A percentile compares a stretch with the other conserved stretches of the same genome.
Evolutionary conservation across 1,140 invertebrate genomes (phyloP).

Genomic region (Cydia pomonella): DNA sequence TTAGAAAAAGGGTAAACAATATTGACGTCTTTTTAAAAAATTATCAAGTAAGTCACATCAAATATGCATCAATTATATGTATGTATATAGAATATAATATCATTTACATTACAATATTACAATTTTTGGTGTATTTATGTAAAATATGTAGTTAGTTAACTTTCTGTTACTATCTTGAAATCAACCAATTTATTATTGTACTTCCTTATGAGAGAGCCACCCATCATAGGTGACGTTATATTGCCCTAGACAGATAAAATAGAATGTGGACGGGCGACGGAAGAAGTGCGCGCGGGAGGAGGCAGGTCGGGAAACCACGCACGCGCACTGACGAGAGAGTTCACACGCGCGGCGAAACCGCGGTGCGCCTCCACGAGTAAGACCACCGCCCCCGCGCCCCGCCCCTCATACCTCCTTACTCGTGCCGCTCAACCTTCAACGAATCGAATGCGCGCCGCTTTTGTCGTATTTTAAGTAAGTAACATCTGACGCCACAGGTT

Average conservation of each 20-base stretch:
- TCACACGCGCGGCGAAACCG: slow-evolving; percentile 68
- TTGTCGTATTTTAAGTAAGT: slow-evolving; percentile 17
- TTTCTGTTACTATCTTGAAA: background rate
- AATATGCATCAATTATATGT: too few relatives aligned
- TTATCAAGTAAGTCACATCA: too few relatives aligned
- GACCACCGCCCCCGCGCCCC: slow-evolving; percentile 46
- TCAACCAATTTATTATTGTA: background rate
- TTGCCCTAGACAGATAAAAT: slow-evolving; percentile 65
- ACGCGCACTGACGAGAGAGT: slow-evolving; percentile 70
- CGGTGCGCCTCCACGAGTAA: slow-evolving; percentile 68
- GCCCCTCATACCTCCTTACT: slow-evolving; percentile 45
- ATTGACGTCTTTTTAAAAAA: too few relatives aligned
- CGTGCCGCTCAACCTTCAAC: slow-evolving; percentile 55
- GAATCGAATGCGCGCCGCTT: slow-evolving; percentile 56
- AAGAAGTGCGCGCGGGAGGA: slow-evolving; percentile 41
- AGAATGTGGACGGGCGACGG: slow-evolving; percentile 47
- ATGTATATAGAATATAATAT: too few relatives aligned
- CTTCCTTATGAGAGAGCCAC: slow-evolving; percentile 5
- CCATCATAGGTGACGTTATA: slow-evolving; percentile 42
- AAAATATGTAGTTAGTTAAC: background rate
- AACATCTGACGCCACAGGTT: background rate
- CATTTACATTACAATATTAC: too few relatives aligned
- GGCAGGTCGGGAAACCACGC: slow-evolving; percentile 54
- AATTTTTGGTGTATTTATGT: too few relatives aligned
- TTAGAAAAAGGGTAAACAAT: too few relatives aligned